Conservation (phyloP, 2,797 vertebrate species). For the Dallia pectoralis region DNA sequence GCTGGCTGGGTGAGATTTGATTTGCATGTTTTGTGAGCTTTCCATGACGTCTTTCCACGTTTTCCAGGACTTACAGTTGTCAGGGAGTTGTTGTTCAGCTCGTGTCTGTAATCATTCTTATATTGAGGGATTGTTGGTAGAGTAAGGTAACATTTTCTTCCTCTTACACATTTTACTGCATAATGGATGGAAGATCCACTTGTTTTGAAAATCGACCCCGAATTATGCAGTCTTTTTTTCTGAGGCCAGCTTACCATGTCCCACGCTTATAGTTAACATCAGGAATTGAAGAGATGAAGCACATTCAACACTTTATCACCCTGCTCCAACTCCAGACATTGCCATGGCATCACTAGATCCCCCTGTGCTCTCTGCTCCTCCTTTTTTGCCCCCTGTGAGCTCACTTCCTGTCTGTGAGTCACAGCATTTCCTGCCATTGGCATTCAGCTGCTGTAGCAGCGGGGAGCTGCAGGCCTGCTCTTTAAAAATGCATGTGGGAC, state of each 20-base stretch:
- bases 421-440: slow-evolving; percentile 66
- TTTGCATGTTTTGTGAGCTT: not conserved
- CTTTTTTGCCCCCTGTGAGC: slow-evolving; percentile 37
- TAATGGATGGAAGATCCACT: no score
- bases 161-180: no score
- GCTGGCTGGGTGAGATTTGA: slow-evolving; percentile 17
- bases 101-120: not conserved
- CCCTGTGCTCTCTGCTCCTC: slow-evolving; percentile 40
- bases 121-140: not conserved
- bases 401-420: slow-evolving; percentile 70
- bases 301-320: no score
- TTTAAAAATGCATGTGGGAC: slow-evolving; percentile 72
- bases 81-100: not conserved
- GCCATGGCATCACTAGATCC: not conserved
- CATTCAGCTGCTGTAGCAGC: slow-evolving; percentile 64
- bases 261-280: no score
- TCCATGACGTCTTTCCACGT: not conserved
- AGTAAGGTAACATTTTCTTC: not conserved
- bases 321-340: no score
- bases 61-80: not conserved
- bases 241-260: no score
- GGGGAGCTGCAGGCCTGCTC: slow-evolving; percentile 62
- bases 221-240: no score
- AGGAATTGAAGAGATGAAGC: no score
- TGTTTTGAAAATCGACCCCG: no score